Evolutionary conservation across 2,797 vertebrate species (phyloP).

Genomic region (Manis crassicaudata): DNA sequence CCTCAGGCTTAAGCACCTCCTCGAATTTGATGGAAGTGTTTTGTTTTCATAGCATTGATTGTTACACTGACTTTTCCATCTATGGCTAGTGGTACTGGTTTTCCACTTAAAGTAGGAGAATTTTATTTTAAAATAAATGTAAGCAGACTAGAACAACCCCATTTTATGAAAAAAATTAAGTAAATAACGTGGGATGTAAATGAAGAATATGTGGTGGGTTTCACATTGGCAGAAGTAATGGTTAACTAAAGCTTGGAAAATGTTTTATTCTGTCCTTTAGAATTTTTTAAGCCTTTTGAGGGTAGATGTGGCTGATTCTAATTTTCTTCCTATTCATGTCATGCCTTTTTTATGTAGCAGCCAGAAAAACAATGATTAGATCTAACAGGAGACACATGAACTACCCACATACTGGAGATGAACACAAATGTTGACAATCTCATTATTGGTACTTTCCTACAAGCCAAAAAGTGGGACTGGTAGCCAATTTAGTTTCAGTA

Average conservation of each 20-base stretch:
- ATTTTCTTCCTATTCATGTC: slow-evolving; percentile 28
- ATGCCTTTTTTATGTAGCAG: neutral
- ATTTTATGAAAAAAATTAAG: slow-evolving; percentile 17
- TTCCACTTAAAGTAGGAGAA: slow-evolving; percentile 3
- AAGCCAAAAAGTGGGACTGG: neutral
- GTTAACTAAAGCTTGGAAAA: slow-evolving; percentile 8
- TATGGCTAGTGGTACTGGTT: neutral
- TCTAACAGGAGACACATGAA: neutral
- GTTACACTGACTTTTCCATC: neutral
- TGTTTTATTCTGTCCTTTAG: neutral
- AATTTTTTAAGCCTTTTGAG: neutral
- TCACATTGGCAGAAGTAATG: neutral
- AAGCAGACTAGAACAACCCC: neutral
- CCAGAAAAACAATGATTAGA: slow-evolving; percentile 35
- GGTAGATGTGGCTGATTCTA: neutral
- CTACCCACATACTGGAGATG: neutral
- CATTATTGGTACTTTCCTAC: neutral
- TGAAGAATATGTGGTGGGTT: neutral
- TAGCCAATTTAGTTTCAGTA: neutral
- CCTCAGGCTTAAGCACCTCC: neutral
- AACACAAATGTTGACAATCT: neutral
- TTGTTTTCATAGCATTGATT: neutral
- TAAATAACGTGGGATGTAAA: neutral
- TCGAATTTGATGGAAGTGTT: neutral
- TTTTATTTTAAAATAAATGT: slow-evolving; percentile 12